Evolutionary conservation across 92 coral and sea anemone species (phyloP).

Genomic region (Phenganax subtilis): DNA sequence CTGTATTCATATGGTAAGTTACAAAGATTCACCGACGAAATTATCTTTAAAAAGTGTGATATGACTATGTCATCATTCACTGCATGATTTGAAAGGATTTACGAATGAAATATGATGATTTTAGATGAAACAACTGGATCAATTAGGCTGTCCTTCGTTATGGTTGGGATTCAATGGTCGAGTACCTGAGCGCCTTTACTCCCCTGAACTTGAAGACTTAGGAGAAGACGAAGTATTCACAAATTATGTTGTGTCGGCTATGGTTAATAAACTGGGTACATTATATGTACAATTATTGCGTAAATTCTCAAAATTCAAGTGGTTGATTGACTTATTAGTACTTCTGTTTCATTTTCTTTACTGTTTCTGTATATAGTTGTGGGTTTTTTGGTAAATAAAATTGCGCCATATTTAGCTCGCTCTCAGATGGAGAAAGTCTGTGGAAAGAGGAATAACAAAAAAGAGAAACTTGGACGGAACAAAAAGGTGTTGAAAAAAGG

Average conservation of each 20-base stretch:
- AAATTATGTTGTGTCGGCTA: slow-evolving; percentile 42
- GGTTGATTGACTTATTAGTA: no score
- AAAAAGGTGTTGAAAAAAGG: not conserved
- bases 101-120: not conserved
- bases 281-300: not conserved
- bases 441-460: not conserved
- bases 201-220: slow-evolving; percentile 27
- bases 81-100: no score
- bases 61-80: no score
- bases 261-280: slow-evolving; percentile 44
- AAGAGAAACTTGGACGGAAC: not conserved
- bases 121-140: slow-evolving; percentile 24
- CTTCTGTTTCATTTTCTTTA: no score
- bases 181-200: slow-evolving; percentile 19
- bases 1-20: no score
- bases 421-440: slow-evolving; percentile 2
- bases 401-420: slow-evolving; percentile 1
- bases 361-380: no score
- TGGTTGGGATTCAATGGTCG: no score
- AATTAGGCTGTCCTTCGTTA: slow-evolving; percentile 30
- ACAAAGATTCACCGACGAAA: no score
- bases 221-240: slow-evolving; percentile 45
- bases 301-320: no score
- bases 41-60: no score
- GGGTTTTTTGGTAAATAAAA: not conserved